phyloP scores from a whole-genome alignment of 2,888 invertebrate genomes.

The Aphrophora alni region DNA sequence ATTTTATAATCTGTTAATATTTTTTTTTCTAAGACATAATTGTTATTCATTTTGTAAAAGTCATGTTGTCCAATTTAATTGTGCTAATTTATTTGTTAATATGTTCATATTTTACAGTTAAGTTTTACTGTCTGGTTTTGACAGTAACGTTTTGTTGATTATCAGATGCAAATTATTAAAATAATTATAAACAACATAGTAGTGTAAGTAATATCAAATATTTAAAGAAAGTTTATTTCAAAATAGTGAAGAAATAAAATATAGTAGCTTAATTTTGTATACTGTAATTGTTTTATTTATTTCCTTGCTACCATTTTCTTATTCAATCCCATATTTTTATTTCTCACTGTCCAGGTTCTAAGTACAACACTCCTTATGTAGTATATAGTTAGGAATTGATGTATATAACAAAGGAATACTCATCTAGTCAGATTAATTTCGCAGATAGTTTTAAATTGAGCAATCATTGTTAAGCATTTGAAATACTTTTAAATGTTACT shows the following conservation, averaged over 20 bases:
- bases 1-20: neutral
- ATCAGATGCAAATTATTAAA: neutral
- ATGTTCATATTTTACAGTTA: neutral
- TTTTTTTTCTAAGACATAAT: neutral
- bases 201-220: neutral
- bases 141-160: neutral
- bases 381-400: no score
- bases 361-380: no score
- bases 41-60: neutral
- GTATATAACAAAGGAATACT: no score
- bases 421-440: no score
- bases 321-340: no score
- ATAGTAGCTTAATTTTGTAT: neutral
- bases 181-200: neutral
- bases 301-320: no score
- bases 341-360: no score
- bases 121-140: neutral
- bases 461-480: no score
- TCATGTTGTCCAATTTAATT: neutral
- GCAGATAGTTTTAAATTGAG: no score
- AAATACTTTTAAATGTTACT: no score
- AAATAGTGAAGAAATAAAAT: neutral
- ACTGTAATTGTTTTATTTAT: neutral
- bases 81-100: neutral
- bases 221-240: neutral